Conservation (phyloP, 2,113 vertebrate species). For the Lepisosteus osseus region DNA sequence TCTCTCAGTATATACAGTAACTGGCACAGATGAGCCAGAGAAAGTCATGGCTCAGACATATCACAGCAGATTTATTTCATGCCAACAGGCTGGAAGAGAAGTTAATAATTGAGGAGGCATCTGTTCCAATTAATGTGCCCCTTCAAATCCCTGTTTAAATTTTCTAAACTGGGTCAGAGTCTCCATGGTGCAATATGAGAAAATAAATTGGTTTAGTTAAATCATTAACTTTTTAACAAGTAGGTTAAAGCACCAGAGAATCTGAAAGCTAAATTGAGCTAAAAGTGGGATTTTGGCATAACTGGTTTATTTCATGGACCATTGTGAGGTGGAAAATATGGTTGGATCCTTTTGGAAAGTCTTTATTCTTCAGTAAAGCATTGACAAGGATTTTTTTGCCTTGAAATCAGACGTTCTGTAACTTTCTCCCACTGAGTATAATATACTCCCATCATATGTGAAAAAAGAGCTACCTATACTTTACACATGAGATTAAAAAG, state of each 20-base stretch:
- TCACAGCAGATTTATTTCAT: constrained; percentile 66
- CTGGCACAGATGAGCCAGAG: background rate
- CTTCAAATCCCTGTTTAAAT: constrained; percentile 77
- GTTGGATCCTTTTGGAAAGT: too few relatives aligned
- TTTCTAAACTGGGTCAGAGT: constrained; percentile 73
- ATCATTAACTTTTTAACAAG: constrained; percentile 37
- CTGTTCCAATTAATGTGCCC: constrained; percentile 79
- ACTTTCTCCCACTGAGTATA: too few relatives aligned
- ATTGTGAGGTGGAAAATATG: too few relatives aligned
- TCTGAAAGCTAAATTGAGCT: background rate
- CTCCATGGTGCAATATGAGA: constrained; percentile 33
- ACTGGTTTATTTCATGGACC: too few relatives aligned
- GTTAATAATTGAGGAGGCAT: constrained; percentile 81
- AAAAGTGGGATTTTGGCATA: too few relatives aligned
- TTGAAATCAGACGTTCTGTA: too few relatives aligned
- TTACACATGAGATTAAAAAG: too few relatives aligned
- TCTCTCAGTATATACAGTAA: background rate
- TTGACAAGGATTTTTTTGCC: too few relatives aligned
- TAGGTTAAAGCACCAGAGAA: constrained; percentile 27
- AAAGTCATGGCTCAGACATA: constrained; percentile 11
- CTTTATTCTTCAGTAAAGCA: too few relatives aligned
- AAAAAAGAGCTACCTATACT: too few relatives aligned
- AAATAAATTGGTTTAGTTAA: constrained; percentile 40
- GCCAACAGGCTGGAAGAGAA: constrained; percentile 64
- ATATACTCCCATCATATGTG: too few relatives aligned